These are phyloP conservation scores for Sphecodes monilicornis DNA, from an alignment of 2,888 invertebrate species.

Conservation along the genomic window DNA sequence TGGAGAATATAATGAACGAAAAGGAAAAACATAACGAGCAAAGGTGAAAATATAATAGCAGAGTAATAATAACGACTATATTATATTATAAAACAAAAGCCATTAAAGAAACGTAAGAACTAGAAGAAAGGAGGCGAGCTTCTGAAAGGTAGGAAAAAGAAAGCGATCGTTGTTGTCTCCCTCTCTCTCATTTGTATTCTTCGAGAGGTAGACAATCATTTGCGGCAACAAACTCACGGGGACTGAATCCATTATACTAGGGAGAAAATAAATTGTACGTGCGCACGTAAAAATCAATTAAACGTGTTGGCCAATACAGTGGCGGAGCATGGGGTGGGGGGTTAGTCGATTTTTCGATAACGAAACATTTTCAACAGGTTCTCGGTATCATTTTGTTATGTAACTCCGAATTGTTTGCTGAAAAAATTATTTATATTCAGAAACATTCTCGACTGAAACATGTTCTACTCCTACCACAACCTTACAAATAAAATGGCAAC, in stretches of 20 bases:
- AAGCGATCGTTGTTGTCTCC: neutral
- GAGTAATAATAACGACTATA: constrained; percentile 5
- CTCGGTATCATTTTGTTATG: neutral
- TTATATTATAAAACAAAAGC: constrained; percentile 9
- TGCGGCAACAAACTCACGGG: neutral
- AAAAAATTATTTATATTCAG: neutral
- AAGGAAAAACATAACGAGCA: constrained; percentile 3
- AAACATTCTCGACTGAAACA: neutral
- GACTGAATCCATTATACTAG: neutral
- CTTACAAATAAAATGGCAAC: neutral
- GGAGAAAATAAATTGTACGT: neutral
- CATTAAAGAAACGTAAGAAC: neutral
- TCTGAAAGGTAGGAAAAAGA: neutral
- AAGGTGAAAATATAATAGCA: neutral
- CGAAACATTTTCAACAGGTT: neutral
- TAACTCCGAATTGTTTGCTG: neutral
- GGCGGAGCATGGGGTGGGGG: no score
- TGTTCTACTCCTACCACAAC: neutral
- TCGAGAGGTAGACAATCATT: neutral
- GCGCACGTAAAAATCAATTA: neutral
- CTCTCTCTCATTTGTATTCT: neutral
- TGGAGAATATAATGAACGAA: neutral
- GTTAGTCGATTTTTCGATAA: neutral
- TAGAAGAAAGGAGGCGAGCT: neutral
- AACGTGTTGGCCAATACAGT: neutral